Conservation (phyloP, 2,113 vertebrate genomes). For the Microcebus jonahi region DNA sequence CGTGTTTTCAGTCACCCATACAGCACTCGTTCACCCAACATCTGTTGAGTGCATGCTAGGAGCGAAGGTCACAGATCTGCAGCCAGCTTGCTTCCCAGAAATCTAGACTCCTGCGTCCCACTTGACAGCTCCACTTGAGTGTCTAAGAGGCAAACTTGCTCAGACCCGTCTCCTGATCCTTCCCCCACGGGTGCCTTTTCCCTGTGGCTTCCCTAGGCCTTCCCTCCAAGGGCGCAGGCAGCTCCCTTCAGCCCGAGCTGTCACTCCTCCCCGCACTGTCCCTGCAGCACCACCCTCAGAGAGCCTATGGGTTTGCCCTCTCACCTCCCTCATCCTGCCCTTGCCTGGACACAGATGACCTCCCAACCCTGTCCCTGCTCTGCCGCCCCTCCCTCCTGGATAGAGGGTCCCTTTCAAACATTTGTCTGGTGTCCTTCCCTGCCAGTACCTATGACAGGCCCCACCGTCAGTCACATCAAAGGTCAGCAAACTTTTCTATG, state of each 20-base stretch:
- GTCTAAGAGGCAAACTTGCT: background rate
- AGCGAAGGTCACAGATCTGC: background rate
- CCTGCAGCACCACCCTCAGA: no score
- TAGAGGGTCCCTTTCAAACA: no score
- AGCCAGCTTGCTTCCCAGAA: background rate
- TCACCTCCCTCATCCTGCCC: background rate
- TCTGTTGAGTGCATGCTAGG: rapidly evolving
- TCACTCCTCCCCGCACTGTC: no score
- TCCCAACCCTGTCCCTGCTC: background rate
- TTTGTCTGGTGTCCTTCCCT: rapidly evolving
- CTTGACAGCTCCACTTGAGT: rapidly evolving
- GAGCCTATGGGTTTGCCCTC: background rate
- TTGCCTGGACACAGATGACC: background rate
- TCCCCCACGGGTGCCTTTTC: background rate
- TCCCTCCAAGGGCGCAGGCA: rapidly evolving
- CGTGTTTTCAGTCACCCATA: rapidly evolving
- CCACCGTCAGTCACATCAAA: background rate
- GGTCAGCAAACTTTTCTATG: background rate
- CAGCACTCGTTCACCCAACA: rapidly evolving
- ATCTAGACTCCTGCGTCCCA: no score
- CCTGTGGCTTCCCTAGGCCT: background rate
- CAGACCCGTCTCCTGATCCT: rapidly evolving
- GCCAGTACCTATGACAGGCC: background rate
- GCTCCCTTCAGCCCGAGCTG: no score
- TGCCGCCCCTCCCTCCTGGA: background rate